phyloP scores from a whole-genome alignment of 2,113 vertebrate genomes.

The Pelobates fuscus region DNA sequence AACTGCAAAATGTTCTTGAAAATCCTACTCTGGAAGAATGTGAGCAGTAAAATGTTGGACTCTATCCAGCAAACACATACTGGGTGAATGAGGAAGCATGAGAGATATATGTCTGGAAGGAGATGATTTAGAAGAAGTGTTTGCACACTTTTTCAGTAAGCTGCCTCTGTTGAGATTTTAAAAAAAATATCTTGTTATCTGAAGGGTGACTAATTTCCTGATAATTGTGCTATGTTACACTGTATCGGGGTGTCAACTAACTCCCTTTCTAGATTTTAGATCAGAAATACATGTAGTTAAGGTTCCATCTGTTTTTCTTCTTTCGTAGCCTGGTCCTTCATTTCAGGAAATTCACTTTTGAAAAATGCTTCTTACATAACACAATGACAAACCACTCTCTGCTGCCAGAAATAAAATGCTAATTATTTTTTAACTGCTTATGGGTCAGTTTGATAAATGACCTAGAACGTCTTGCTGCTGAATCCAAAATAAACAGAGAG shows the following conservation, averaged over 20 bases:
- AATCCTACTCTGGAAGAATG: constrained; percentile 65
- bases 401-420: constrained; percentile 32
- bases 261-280: neutral
- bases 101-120: constrained; percentile 45
- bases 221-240: neutral
- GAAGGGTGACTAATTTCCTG: too few species aligned
- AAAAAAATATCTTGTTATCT: too few species aligned
- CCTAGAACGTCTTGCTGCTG: constrained; percentile 6
- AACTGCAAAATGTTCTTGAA: constrained; percentile 68
- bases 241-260: neutral
- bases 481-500: constrained; percentile 41
- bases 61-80: constrained; percentile 68
- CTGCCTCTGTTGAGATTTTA: too few species aligned
- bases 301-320: constrained; percentile 39
- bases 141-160: constrained; percentile 48
- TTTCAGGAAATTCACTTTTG: constrained; percentile 31
- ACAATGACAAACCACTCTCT: constrained; percentile 21
- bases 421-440: constrained; percentile 50
- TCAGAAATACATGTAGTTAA: constrained; percentile 7
- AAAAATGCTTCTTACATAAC: constrained; percentile 40
- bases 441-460: constrained; percentile 43
- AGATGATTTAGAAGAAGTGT: constrained; percentile 50
- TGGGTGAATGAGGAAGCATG: constrained; percentile 23
- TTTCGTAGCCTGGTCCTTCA: constrained; percentile 23
- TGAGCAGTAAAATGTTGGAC: constrained; percentile 66